Percentiles rank a stretch among this genome's conserved stretches.
These are phyloP conservation scores for Halisarca cf. caerulea DNA, from an alignment of 37 sponge, comb jelly and placozoan genomes.

Conservation along the genomic window DNA sequence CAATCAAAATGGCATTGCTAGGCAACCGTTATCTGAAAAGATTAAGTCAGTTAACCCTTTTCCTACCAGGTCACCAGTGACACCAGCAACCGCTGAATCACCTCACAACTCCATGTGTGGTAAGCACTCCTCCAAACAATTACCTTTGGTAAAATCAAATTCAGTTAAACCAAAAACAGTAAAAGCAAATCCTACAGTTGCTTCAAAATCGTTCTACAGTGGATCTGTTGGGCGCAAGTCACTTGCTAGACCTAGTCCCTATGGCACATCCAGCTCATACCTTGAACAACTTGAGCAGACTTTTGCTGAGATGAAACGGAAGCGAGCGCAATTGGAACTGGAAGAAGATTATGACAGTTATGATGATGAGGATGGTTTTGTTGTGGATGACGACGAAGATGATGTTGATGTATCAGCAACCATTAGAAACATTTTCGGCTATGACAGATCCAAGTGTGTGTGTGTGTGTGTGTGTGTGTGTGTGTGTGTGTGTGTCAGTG, in stretches of 20 bases:
- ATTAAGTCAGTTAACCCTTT: background rate
- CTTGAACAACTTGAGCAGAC: background rate
- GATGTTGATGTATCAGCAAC: slow-evolving; percentile 57
- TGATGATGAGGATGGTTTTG: slow-evolving; percentile 6
- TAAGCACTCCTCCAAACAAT: background rate
- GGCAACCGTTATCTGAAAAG: background rate
- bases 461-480: background rate
- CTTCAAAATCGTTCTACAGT: background rate
- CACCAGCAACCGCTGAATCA: background rate
- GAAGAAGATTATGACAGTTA: background rate
- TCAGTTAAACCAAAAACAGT: background rate
- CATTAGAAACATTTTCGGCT: slow-evolving; percentile 73
- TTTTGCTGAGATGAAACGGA: background rate
- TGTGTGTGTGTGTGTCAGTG: background rate
- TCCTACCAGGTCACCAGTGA: background rate
- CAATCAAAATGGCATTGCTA: background rate
- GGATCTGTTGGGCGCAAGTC: background rate
- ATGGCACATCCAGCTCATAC: background rate
- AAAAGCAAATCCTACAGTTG: background rate
- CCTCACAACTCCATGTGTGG: no score
- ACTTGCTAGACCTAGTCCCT: background rate
- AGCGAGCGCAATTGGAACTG: background rate
- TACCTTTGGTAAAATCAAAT: no score
- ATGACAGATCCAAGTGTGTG: slow-evolving; percentile 59
- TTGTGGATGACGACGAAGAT: slow-evolving; percentile 27